Conservation (phyloP, 30 jellyfish, hydroid and myxozoan species). For the Turritopsis dohrnii region DNA sequence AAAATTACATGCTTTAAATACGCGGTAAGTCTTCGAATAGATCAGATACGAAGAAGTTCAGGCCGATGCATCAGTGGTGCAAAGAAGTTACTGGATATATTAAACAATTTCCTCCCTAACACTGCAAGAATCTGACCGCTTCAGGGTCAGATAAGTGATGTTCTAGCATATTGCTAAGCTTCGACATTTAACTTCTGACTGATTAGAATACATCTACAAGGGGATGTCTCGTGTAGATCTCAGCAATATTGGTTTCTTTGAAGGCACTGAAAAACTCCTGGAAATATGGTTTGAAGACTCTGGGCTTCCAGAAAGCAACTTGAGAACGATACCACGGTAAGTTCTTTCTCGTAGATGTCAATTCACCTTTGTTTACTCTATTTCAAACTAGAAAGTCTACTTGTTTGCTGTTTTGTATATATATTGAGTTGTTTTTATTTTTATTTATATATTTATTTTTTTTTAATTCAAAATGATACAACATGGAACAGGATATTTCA, state of each 20-base stretch:
- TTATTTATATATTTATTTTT: too few species aligned
- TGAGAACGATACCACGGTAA: slow-evolving; percentile 78
- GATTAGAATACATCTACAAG: background rate
- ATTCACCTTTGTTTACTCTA: too few species aligned
- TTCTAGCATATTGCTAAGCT: slow-evolving; percentile 59
- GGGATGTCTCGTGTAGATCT: slow-evolving; percentile 13
- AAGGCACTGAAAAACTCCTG: slow-evolving; percentile 89
- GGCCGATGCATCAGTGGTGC: background rate
- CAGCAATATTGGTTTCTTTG: slow-evolving; percentile 64
- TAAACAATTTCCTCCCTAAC: slow-evolving; percentile 88
- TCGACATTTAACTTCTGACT: slow-evolving; percentile 19
- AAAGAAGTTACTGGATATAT: slow-evolving; percentile 31
- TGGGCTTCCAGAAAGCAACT: slow-evolving; percentile 17
- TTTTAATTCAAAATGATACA: too few species aligned
- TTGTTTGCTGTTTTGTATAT: background rate
- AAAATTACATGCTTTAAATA: background rate
- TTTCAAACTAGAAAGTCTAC: background rate
- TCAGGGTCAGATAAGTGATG: slow-evolving; percentile 48
- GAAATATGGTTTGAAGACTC: slow-evolving; percentile 67
- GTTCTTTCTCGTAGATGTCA: too few species aligned
- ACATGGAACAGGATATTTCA: too few species aligned
- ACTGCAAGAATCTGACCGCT: slow-evolving; percentile 43
- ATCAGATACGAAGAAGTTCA: background rate
- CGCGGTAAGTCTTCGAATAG: background rate
- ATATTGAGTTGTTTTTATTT: too few species aligned